These are phyloP conservation scores for Amblyopsis hoosieri DNA, from an alignment of 2,797 vertebrate species.

Conservation along the genomic window DNA sequence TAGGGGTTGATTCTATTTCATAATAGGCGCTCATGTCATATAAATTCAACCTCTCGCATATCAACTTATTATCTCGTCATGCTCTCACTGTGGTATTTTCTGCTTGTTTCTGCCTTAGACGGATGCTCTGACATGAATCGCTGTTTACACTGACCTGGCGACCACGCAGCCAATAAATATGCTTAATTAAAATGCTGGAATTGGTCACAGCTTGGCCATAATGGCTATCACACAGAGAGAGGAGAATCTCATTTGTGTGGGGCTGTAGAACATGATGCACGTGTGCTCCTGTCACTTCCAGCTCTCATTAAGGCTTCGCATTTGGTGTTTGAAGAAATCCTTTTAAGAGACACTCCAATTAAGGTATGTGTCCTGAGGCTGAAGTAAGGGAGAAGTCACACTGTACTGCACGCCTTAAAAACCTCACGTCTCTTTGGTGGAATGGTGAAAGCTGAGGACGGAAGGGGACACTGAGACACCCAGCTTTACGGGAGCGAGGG, in stretches of 20 bases:
- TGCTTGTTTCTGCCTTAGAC: slow-evolving; percentile 20
- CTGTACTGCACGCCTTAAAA: slow-evolving; percentile 55
- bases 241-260: slow-evolving; percentile 69
- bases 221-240: slow-evolving; percentile 70
- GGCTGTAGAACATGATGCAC: slow-evolving; percentile 72
- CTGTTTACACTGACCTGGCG: slow-evolving; percentile 74
- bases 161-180: slow-evolving; percentile 71
- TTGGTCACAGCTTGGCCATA: slow-evolving; percentile 79
- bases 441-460: slow-evolving; percentile 53
- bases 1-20: not conserved
- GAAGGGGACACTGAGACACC: slow-evolving; percentile 22
- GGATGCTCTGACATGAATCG: slow-evolving; percentile 49
- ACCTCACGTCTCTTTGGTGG: slow-evolving; percentile 56
- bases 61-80: not conserved
- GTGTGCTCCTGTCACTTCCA: slow-evolving; percentile 73
- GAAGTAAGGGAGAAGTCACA: slow-evolving; percentile 54
- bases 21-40: not conserved
- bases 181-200: slow-evolving; percentile 77
- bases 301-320: slow-evolving; percentile 74
- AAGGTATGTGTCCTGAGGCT: slow-evolving; percentile 76
- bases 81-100: slow-evolving; percentile 23
- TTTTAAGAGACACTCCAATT: slow-evolving; percentile 78
- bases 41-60: not conserved
- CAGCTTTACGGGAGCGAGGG: slow-evolving; percentile 49
- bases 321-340: slow-evolving; percentile 73